A percentile compares a stretch with the other conserved stretches of the same genome.
These are phyloP conservation scores for Mercenaria mercenaria DNA, from an alignment of 1,140 invertebrate species.

Conservation along the genomic window DNA sequence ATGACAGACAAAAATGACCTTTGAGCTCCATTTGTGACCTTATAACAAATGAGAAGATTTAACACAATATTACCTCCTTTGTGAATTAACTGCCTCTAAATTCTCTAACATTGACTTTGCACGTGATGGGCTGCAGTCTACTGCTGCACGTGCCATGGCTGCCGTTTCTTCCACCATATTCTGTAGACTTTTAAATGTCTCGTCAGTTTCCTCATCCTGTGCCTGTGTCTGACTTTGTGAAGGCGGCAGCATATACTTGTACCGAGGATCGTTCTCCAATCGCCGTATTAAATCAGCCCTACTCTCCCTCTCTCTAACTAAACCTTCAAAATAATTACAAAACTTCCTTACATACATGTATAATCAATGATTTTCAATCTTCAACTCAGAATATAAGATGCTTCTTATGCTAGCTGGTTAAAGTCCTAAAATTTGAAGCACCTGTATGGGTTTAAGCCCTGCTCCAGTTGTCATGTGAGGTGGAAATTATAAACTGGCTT, in stretches of 20 bases:
- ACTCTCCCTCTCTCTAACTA: slow-evolving; percentile 31
- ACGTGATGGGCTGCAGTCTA: slow-evolving; percentile 72
- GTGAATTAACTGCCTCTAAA: slow-evolving; percentile 56
- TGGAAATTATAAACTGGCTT: too few species aligned
- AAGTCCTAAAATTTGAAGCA: too few species aligned
- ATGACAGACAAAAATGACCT: too few species aligned
- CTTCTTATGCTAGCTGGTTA: too few species aligned
- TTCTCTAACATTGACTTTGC: slow-evolving; percentile 67
- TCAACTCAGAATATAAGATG: too few species aligned
- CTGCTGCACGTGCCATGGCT: slow-evolving; percentile 75
- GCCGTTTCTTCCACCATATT: slow-evolving; percentile 77
- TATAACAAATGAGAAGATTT: too few species aligned
- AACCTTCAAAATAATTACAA: background rate
- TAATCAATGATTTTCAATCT: background rate
- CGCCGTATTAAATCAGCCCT: slow-evolving; percentile 41
- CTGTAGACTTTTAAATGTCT: slow-evolving; percentile 62
- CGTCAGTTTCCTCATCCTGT: slow-evolving; percentile 26
- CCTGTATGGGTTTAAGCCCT: too few species aligned
- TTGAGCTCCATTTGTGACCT: too few species aligned
- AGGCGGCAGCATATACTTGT: slow-evolving; percentile 55
- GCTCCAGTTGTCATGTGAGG: too few species aligned
- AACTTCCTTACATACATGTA: background rate
- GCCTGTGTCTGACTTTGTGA: background rate
- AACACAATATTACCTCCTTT: slow-evolving; percentile 36
- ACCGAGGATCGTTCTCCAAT: slow-evolving; percentile 61